Evolutionary conservation across 2,888 invertebrate genomes (phyloP), one percentile per base, ranked within the genome.

Genomic region (Fragum sueziense): DNA sequence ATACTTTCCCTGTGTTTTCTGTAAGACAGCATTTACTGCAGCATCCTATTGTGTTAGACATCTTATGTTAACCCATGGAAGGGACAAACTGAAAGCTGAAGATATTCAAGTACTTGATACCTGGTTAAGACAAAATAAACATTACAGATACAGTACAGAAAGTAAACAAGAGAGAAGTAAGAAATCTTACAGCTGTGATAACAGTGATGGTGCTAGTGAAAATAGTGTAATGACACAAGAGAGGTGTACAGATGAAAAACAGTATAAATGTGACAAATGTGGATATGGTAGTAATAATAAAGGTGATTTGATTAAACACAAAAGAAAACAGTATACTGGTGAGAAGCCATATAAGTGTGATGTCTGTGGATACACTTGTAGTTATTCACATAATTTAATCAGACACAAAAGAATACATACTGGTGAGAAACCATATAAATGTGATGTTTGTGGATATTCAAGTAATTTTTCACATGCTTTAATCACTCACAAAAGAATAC

Each of bases 1-100:
- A 17, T 71, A 20, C 31, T 79, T 59, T 65, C 71, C 79, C 31
- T 79, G 79, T 71, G 79, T 79, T 11, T 79, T 71, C 52, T 79
- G 79, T 61, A 74, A 74, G 61, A 74, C 33, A 25, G 14, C 34
- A 0, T 79, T 74, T 25, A 51, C 27, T 29, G 61, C 57, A 25
- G 79, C 74, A 47, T 59, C 27, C 9, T 67, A 33, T 22, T 54
- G 65, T 71, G 79, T 79, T 20, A 27, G 59, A 29, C 79, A 79
- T 68, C 37, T 79, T 31, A 47, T 70, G 41, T 1, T 9, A 17
- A 14, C 9, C 14, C 79, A 79, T 74, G 74, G 74, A 1, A 17
- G 31, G 11, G 59, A 71, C 22, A 79, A 79, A 25, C 54, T 79
- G 11, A 71, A 54, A 22, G n/a, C 54, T 47, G 41, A 65, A 51